These are phyloP conservation scores for Dasyprocta punctata DNA, from an alignment of 2,113 vertebrate genomes.

Conservation along the genomic window DNA sequence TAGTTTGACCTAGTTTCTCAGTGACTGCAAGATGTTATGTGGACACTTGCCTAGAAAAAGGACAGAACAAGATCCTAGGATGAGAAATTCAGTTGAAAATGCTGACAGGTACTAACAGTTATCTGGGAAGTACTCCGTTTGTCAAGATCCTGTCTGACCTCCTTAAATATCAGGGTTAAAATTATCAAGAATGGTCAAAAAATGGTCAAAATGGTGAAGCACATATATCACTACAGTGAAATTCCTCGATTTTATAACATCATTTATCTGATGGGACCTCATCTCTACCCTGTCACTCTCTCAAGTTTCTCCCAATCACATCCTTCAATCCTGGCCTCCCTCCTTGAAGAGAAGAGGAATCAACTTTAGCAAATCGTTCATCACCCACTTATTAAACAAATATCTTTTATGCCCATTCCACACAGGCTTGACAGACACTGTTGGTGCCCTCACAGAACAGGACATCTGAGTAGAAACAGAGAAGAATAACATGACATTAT, in stretches of 20 bases:
- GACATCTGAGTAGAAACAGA: background rate
- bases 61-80: background rate
- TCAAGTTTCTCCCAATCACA: too few species aligned
- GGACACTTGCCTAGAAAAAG: background rate
- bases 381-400: background rate
- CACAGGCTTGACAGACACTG: background rate
- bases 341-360: background rate
- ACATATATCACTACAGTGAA: background rate
- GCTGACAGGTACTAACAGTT: background rate
- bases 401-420: background rate
- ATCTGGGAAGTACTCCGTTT: too few species aligned
- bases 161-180: slow-evolving; percentile 15
- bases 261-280: background rate
- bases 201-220: background rate
- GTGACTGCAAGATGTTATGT: background rate
- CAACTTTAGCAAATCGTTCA: background rate
- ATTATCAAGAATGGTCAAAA: background rate
- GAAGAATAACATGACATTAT: background rate
- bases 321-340: background rate
- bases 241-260: background rate
- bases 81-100: background rate
- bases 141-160: background rate
- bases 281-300: background rate
- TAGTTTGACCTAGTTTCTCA: background rate
- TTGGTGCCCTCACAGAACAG: background rate